Evolutionary conservation across 1,140 invertebrate species (phyloP).

Genomic region (Danaus melanippus): DNA sequence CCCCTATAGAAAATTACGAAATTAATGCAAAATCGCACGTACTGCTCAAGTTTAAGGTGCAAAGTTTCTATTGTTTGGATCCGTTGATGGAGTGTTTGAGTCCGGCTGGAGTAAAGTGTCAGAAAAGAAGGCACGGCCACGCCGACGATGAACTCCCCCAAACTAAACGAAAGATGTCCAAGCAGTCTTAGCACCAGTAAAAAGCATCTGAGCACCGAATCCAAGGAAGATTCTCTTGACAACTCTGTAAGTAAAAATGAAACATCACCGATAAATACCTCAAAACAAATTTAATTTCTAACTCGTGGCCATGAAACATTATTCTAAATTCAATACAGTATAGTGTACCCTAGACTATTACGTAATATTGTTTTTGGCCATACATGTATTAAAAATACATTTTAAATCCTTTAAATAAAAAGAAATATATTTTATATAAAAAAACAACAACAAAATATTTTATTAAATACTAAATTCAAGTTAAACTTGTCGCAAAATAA

Average conservation of each 20-base stretch:
- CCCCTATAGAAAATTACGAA: constrained; percentile 1
- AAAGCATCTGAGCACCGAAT: constrained; percentile 49
- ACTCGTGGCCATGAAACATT: too few species aligned
- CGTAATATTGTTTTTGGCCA: too few species aligned
- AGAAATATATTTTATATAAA: too few species aligned
- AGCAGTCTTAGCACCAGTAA: constrained; percentile 55
- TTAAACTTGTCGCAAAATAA: too few species aligned
- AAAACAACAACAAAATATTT: too few species aligned
- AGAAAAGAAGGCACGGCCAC: constrained; percentile 7
- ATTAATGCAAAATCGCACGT: constrained; percentile 12
- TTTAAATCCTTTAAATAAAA: too few species aligned
- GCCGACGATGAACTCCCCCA: constrained; percentile 54
- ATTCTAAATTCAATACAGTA: too few species aligned
- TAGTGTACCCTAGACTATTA: too few species aligned
- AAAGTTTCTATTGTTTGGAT: constrained; percentile 5
- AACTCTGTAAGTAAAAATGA: constrained; percentile 48
- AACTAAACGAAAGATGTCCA: constrained; percentile 53
- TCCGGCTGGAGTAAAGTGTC: constrained; percentile 10
- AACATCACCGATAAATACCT: too few species aligned
- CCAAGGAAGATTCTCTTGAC: constrained; percentile 57
- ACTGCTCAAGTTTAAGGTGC: constrained; percentile 16
- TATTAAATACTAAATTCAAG: too few species aligned
- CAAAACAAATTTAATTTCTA: too few species aligned
- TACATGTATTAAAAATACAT: too few species aligned
- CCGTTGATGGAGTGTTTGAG: constrained; percentile 2